Percentiles rank a stretch among this genome's conserved stretches.
Evolutionary conservation across 2,113 vertebrate genomes (phyloP).

Genomic region (Fulica atra): DNA sequence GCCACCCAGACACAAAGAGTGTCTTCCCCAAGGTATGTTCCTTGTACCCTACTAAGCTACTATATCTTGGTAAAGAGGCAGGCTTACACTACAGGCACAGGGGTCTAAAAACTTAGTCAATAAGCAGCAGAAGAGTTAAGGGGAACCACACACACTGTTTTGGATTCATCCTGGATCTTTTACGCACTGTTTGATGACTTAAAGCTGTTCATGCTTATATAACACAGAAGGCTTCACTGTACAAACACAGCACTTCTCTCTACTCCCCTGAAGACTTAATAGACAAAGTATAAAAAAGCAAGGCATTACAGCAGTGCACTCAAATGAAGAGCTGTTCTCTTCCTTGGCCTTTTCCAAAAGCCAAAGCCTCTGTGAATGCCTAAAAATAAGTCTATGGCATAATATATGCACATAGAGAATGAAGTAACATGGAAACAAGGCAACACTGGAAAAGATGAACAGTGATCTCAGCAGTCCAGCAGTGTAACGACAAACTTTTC

Average conservation of each 20-base stretch:
- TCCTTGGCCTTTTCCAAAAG: not conserved
- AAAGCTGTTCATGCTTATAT: not conserved
- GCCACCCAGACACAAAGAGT: accelerated
- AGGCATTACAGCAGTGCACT: not conserved
- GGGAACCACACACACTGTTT: not conserved
- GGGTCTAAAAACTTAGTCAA: not conserved
- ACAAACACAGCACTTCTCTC: not conserved
- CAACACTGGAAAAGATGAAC: not conserved
- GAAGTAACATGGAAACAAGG: not conserved
- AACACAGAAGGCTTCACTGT: not conserved
- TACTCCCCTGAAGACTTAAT: not conserved
- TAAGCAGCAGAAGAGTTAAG: not conserved
- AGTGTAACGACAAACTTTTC: not conserved
- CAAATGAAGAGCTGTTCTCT: not conserved
- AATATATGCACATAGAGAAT: not conserved
- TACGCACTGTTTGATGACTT: not conserved
- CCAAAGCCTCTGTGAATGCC: not conserved
- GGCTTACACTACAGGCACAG: not conserved
- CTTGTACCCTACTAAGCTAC: not conserved
- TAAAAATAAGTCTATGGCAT: not conserved
- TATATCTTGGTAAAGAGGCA: not conserved
- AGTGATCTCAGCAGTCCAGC: not conserved
- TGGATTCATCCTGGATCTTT: not conserved
- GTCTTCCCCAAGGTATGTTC: not conserved
- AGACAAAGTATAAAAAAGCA: not conserved